phyloP scores from a whole-genome alignment of 1,140 invertebrate genomes.

The Anadara kagoshimensis region DNA sequence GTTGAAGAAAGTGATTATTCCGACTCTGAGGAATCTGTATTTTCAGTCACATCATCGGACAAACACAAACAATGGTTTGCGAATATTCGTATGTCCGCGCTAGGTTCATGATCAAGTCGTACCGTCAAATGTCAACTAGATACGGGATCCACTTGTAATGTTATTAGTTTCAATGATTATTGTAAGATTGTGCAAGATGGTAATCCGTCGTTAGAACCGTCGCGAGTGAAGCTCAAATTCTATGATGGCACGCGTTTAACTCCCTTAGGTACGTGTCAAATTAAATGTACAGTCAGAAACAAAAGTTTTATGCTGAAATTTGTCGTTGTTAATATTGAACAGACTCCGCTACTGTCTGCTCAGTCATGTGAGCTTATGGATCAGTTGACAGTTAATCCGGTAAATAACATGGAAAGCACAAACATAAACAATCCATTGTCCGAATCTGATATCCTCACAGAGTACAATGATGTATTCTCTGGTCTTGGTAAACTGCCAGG shows the following conservation, averaged over 20 bases:
- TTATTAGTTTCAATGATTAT: constrained; percentile 1
- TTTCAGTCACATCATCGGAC: neutral
- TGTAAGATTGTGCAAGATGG: neutral
- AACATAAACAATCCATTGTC: no score
- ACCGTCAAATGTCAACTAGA: constrained; percentile 22
- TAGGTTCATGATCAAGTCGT: neutral
- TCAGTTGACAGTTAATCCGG: neutral
- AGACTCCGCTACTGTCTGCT: constrained; percentile 14
- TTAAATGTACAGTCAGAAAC: neutral
- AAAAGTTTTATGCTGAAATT: neutral
- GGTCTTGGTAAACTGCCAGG: constrained; percentile 35
- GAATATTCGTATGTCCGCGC: neutral
- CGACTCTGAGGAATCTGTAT: neutral
- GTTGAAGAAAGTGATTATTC: neutral
- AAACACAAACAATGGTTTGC: constrained; percentile 8
- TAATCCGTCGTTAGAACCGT: neutral
- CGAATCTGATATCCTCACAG: no score
- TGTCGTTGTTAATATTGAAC: constrained; percentile 16
- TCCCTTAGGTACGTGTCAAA: neutral
- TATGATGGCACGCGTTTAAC: constrained; percentile 14
- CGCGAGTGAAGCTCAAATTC: neutral
- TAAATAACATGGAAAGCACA: neutral
- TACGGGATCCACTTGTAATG: constrained; percentile 17
- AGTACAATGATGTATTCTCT: constrained; percentile 47
- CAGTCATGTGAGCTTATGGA: neutral